Evolutionary conservation across 2,797 vertebrate species (phyloP).

Genomic region (Cyclura pinguis): DNA sequence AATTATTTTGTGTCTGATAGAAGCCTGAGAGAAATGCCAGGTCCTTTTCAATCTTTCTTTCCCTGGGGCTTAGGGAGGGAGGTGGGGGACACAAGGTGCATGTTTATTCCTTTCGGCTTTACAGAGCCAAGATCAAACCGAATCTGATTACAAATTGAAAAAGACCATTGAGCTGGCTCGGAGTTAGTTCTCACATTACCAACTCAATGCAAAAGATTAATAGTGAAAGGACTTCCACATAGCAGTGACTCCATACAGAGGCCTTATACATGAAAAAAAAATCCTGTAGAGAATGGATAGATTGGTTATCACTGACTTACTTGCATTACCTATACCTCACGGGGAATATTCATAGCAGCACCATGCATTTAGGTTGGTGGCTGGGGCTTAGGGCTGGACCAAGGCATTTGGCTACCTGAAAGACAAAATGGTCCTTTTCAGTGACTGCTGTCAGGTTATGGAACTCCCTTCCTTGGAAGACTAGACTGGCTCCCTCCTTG

Average conservation of each 20-base stretch:
- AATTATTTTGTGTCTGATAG: conserved; percentile 28
- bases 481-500: too few species aligned
- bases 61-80: conserved; percentile 20
- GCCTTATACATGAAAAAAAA: neutral
- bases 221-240: neutral
- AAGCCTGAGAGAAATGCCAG: conserved; percentile 37
- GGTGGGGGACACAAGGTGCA: neutral
- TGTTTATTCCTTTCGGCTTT: neutral
- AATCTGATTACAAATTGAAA: neutral
- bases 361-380: neutral
- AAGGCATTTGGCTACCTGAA: neutral
- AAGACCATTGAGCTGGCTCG: accelerated
- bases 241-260: neutral
- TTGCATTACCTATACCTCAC: neutral
- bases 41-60: neutral
- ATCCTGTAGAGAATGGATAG: neutral
- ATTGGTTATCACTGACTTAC: neutral
- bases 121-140: neutral
- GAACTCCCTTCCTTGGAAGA: too few species aligned
- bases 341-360: neutral
- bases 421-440: neutral
- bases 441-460: too few species aligned
- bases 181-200: neutral
- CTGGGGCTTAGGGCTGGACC: neutral
- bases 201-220: neutral